These are phyloP conservation scores for Sussaba pulchella DNA, from an alignment of 2,888 invertebrate species.

Conservation along the genomic window DNA sequence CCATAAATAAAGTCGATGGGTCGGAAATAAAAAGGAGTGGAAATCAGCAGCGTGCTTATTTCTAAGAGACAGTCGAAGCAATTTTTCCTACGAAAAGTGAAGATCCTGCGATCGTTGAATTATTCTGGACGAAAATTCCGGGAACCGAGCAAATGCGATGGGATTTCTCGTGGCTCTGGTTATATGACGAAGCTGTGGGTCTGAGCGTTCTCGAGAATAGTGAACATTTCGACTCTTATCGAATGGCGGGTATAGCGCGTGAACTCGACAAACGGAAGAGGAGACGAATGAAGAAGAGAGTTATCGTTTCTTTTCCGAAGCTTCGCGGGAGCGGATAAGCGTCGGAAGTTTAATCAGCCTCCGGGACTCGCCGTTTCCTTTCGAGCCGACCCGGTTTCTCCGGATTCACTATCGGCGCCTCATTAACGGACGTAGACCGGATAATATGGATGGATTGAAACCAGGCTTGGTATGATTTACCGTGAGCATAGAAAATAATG, in stretches of 20 bases:
- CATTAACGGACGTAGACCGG: constrained; percentile 9
- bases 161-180: constrained; percentile 37
- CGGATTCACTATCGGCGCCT: constrained; percentile 2
- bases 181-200: not conserved
- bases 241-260: not conserved
- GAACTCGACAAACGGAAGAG: constrained; percentile 19
- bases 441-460: constrained; percentile 6
- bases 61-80: constrained; percentile 33
- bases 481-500: too few relatives aligned
- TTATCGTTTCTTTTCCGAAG: constrained; percentile 56
- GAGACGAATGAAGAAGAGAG: constrained; percentile 41
- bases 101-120: constrained; percentile 53
- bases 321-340: constrained; percentile 40
- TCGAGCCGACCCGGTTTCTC: not conserved
- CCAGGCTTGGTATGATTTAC: not conserved
- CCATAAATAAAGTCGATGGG: constrained; percentile 18
- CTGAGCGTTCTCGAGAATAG: constrained; percentile 52
- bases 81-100: constrained; percentile 54
- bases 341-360: constrained; percentile 16
- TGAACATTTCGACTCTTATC: constrained; percentile 53
- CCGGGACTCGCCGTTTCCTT: not conserved
- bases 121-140: constrained; percentile 57
- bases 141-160: constrained; percentile 40
- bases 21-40: not conserved
- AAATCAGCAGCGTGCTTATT: constrained; percentile 12